These are phyloP conservation scores for Brachyhypopomus occidentalis DNA, from an alignment of 2,113 vertebrate species.

Conservation along the genomic window DNA sequence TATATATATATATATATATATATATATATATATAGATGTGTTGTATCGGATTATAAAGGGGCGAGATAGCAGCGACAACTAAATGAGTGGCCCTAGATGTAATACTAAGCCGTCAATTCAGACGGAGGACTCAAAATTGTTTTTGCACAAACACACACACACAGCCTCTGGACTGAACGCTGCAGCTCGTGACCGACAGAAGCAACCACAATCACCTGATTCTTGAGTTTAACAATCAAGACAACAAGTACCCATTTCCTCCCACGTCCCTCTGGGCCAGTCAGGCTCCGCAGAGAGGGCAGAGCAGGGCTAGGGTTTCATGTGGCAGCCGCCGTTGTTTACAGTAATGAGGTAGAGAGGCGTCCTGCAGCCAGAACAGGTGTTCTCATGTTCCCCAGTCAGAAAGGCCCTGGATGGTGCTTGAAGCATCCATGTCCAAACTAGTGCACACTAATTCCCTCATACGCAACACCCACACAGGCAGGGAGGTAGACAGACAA, in stretches of 20 bases:
- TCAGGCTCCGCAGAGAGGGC: neutral
- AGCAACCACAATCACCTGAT: neutral
- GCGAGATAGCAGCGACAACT: slow-evolving; percentile 5
- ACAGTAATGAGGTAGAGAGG: slow-evolving; percentile 87
- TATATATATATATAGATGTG: neutral
- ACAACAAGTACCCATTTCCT: neutral
- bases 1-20: too few relatives aligned
- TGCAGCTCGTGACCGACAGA: neutral
- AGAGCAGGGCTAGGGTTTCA: slow-evolving; percentile 69
- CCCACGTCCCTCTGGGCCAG: neutral
- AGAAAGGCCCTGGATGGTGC: slow-evolving; percentile 69
- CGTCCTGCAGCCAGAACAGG: slow-evolving; percentile 77
- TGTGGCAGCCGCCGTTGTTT: slow-evolving; percentile 76
- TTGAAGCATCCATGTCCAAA: neutral
- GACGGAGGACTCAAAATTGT: neutral
- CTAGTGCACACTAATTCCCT: neutral
- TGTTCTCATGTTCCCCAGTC: slow-evolving; percentile 84
- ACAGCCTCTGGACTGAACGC: neutral
- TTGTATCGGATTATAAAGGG: neutral
- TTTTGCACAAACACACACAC: neutral
- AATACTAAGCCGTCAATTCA: slow-evolving; percentile 37
- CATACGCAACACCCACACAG: neutral
- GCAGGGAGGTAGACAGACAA: slow-evolving; percentile 22
- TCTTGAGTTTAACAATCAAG: neutral
- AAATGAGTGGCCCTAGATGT: slow-evolving; percentile 1